Percentiles rank a stretch among this genome's conserved stretches.
Evolutionary conservation across 2,113 vertebrate species (phyloP).

Genomic region (Macaca nemestrina): DNA sequence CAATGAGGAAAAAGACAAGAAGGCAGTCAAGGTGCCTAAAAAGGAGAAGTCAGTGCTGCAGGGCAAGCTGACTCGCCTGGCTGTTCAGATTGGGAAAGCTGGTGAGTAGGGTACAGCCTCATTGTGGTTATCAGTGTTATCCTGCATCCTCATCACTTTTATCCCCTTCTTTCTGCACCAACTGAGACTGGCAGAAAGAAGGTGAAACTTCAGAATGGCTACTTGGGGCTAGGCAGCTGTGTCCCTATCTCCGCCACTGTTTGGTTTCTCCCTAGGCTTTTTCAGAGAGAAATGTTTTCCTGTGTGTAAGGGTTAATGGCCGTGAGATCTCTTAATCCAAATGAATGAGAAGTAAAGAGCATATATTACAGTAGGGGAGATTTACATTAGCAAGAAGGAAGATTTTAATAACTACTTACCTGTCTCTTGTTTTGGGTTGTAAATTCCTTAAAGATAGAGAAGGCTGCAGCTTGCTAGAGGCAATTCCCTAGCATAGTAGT

Average conservation of each 20-base stretch:
- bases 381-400: background rate
- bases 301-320: background rate
- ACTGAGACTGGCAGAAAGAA: background rate
- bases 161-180: background rate
- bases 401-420: background rate
- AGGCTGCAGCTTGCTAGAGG: background rate
- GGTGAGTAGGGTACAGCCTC: slow-evolving; percentile 82
- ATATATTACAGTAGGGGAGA: background rate
- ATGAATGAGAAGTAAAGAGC: background rate
- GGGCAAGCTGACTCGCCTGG: slow-evolving; percentile 95
- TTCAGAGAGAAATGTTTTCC: background rate
- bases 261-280: background rate
- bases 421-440: background rate
- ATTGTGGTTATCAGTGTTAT: fast-evolving
- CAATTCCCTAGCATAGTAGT: background rate
- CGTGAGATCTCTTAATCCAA: background rate
- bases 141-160: fast-evolving
- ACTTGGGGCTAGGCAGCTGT: no score
- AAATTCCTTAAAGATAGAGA: background rate
- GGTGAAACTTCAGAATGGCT: background rate
- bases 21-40: slow-evolving; percentile 92
- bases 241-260: background rate
- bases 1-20: slow-evolving; percentile 93
- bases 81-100: slow-evolving; percentile 97
- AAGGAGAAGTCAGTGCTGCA: slow-evolving; percentile 99